Conservation (phyloP, 2,888 invertebrate species). For the Melanchra persicariae region DNA sequence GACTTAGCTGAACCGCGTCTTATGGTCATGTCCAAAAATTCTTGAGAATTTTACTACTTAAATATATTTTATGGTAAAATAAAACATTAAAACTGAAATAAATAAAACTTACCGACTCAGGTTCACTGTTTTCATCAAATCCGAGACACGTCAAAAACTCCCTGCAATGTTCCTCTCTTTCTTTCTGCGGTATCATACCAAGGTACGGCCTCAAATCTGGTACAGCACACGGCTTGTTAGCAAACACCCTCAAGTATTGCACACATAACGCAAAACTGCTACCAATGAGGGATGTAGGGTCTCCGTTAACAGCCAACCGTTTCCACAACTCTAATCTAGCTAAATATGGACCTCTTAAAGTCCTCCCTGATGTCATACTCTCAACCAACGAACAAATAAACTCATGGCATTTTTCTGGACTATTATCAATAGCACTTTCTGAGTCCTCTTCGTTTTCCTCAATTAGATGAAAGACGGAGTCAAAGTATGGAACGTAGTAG, state of each 20-base stretch:
- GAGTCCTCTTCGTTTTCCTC: constrained; percentile 75
- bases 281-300: constrained; percentile 90
- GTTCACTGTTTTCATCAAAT: constrained; percentile 92
- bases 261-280: constrained; percentile 93
- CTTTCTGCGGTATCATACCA: constrained; percentile 92
- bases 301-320: constrained; percentile 89
- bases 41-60: too few relatives aligned
- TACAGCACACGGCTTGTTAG: constrained; percentile 96
- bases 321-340: constrained; percentile 95
- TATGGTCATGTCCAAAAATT: too few relatives aligned
- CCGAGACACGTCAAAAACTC: constrained; percentile 92
- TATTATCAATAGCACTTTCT: constrained; percentile 80
- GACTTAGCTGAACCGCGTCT: too few relatives aligned
- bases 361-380: constrained; percentile 85
- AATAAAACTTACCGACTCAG: constrained; percentile 89
- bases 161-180: constrained; percentile 90
- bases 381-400: constrained; percentile 89
- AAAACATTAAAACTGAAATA: neutral
- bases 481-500: constrained; percentile 93
- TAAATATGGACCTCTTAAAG: constrained; percentile 95
- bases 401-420: constrained; percentile 86
- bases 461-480: constrained; percentile 92
- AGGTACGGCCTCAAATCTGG: constrained; percentile 95
- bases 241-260: constrained; percentile 95
- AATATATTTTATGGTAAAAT: neutral